phyloP scores from a whole-genome alignment of 2,888 invertebrate species.

The Xylophagus ater region DNA sequence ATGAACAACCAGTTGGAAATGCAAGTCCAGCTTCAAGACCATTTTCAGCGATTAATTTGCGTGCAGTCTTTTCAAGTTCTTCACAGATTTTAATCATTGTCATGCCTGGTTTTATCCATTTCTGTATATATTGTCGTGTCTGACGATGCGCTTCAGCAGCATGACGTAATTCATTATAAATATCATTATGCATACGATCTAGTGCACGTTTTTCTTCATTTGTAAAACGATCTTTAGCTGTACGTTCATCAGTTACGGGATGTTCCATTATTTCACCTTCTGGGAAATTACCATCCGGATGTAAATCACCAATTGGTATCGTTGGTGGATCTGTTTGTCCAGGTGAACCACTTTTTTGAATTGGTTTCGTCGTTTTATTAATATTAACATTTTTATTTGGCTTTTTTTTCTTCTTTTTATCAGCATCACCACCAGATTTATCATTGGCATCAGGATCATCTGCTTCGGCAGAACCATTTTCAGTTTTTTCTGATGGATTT shows the following conservation, averaged over 20 bases:
- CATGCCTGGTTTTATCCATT: slow-evolving; percentile 96
- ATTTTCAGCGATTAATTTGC: slow-evolving; percentile 86
- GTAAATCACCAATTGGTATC: slow-evolving; percentile 77
- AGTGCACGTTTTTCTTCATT: slow-evolving; percentile 82
- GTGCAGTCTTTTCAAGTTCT: slow-evolving; percentile 83
- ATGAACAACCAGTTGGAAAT: slow-evolving; percentile 97
- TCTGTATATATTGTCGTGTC: slow-evolving; percentile 60
- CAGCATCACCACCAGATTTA: too few relatives aligned
- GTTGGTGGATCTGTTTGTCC: slow-evolving; percentile 75
- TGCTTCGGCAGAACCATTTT: slow-evolving; percentile 17
- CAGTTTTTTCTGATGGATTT: background rate
- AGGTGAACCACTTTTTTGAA: too few relatives aligned
- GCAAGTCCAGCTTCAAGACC: slow-evolving; percentile 88
- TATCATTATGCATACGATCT: slow-evolving; percentile 82
- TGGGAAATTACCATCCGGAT: slow-evolving; percentile 74
- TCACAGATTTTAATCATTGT: slow-evolving; percentile 98
- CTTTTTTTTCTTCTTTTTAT: too few relatives aligned
- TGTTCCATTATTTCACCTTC: slow-evolving; percentile 85
- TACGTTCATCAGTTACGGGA: slow-evolving; percentile 63
- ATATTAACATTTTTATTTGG: too few relatives aligned
- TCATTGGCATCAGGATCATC: too few relatives aligned
- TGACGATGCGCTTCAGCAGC: slow-evolving; percentile 98
- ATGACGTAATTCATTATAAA: slow-evolving; percentile 87
- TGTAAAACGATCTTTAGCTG: slow-evolving; percentile 74
- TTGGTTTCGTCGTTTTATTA: too few relatives aligned